These are phyloP conservation scores for Falcaria lacertinaria DNA, from an alignment of 2,888 invertebrate species.

Conservation along the genomic window DNA sequence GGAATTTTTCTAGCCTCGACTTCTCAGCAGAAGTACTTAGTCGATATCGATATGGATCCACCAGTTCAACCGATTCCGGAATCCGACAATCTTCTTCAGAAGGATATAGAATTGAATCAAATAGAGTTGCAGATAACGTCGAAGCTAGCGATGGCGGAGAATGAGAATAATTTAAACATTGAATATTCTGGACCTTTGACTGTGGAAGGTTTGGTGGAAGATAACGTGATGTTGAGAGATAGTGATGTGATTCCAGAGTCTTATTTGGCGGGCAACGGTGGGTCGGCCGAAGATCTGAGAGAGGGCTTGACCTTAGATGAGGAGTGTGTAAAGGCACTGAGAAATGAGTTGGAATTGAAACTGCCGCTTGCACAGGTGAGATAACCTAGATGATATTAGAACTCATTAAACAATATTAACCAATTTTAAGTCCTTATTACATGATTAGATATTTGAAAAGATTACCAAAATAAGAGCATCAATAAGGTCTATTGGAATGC, in stretches of 20 bases:
- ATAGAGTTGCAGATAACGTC: conserved; percentile 70
- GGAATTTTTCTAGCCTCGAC: conserved; percentile 60
- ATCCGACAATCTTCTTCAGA: conserved; percentile 32
- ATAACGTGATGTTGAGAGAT: conserved; percentile 34
- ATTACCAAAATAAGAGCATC: too few relatives aligned
- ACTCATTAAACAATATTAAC: too few relatives aligned
- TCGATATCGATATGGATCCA: conserved; percentile 52
- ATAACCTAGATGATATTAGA: too few relatives aligned
- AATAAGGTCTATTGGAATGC: too few relatives aligned
- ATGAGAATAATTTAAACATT: conserved; percentile 74
- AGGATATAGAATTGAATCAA: conserved; percentile 60
- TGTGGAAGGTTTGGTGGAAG: conserved; percentile 53
- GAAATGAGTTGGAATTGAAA: conserved; percentile 85
- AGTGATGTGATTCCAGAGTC: conserved; percentile 51
- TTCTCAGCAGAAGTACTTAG: conserved; percentile 58
- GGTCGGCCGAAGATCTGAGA: conserved; percentile 71
- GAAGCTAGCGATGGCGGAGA: conserved; percentile 73
- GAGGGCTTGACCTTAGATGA: conserved; percentile 82
- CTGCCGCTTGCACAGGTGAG: conserved; percentile 83
- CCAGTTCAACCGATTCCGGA: conserved; percentile 26
- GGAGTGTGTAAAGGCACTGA: conserved; percentile 84
- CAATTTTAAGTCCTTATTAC: too few relatives aligned
- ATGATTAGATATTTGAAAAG: too few relatives aligned
- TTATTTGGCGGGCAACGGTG: conserved; percentile 71
- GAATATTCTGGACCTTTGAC: conserved; percentile 69